Base-by-base conservation (phyloP, 1,140 invertebrate species). In the Plutomurus gul region DNA sequence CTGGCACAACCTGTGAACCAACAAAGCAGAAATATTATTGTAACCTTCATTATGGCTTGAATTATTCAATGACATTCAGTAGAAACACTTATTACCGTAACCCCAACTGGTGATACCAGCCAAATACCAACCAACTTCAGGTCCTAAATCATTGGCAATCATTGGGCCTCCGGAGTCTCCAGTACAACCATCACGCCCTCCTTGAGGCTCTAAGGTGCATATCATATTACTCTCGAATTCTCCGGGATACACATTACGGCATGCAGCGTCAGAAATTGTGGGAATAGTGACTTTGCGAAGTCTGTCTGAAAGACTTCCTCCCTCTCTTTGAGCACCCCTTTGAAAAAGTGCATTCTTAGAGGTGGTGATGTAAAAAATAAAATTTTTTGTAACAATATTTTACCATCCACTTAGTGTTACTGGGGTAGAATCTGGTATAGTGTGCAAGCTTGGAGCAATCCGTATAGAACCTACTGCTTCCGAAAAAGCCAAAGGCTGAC, bases 41-140 rank as follows among this genome's bases (percentile, higher is more conserved):
- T n/a, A n/a, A n/a, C n/a, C n/a, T n/a, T n/a, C n/a, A n/a, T n/a
- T n/a, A n/a, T n/a, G n/a, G n/a, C n/a, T n/a, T n/a, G n/a, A n/a
- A n/a, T n/a, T n/a, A n/a, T n/a, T n/a, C n/a, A n/a, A n/a, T n/a
- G n/a, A n/a, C n/a, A n/a, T n/a, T n/a, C n/a, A n/a, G n/a, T n/a
- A n/a, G n/a, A n/a, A n/a, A n/a, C n/a, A n/a, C n/a, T n/a, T n/a
- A n/a, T n/a, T 65, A 65, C 56, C 56, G 27, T 65, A 65, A 33
- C 56, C 56, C 56, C 56, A 65, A 65, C 27, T 33, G 36, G 27
- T 65, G 10, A 65, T 33, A 33, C 56, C 56, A 65, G 56, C 56
- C 56, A 65, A 65, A 65, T 65, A 65, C 10, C 13, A 36, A n/a
- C 56, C 56, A 5, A 65, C 56, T n/a, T 36, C 30, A 16, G 56